Evolutionary conservation across 2,113 vertebrate species (phyloP).

Genomic region (Phrynosoma blainvillii): DNA sequence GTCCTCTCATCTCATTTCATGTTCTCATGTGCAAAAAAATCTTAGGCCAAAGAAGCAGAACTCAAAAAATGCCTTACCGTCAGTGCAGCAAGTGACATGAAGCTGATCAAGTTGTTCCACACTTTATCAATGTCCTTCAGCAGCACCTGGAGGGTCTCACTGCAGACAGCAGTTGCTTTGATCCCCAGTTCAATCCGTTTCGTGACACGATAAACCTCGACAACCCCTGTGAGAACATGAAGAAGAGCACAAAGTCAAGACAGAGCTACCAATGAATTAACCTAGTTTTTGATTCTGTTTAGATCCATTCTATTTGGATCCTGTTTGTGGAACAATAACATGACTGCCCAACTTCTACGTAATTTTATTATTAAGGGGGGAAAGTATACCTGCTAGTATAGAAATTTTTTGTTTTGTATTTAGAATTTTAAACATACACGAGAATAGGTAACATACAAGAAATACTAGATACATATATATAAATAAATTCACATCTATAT

Average conservation of each 20-base stretch:
- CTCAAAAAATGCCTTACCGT: slow-evolving; percentile 78
- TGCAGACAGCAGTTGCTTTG: slow-evolving; percentile 95
- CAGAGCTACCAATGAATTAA: background rate
- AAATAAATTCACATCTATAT: no score
- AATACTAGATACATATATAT: no score
- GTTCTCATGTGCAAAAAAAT: no score
- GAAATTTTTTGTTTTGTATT: no score
- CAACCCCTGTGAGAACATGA: slow-evolving; percentile 81
- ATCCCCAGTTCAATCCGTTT: slow-evolving; percentile 95
- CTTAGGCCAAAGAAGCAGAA: background rate
- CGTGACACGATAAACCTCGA: slow-evolving; percentile 95
- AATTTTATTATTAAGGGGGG: no score
- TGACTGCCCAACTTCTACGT: background rate
- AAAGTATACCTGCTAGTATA: no score
- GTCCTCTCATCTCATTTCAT: no score
- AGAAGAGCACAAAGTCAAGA: background rate
- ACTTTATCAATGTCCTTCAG: slow-evolving; percentile 95
- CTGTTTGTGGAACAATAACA: background rate
- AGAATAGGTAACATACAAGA: no score
- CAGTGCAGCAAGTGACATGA: slow-evolving; percentile 95
- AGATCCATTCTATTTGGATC: background rate
- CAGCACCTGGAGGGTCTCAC: slow-evolving; percentile 93
- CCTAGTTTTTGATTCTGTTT: background rate
- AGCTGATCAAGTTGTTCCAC: slow-evolving; percentile 97
- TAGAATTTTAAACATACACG: no score